Evolutionary conservation across 2,797 vertebrate genomes (phyloP).

Genomic region (Triplophysa bombifrons): DNA sequence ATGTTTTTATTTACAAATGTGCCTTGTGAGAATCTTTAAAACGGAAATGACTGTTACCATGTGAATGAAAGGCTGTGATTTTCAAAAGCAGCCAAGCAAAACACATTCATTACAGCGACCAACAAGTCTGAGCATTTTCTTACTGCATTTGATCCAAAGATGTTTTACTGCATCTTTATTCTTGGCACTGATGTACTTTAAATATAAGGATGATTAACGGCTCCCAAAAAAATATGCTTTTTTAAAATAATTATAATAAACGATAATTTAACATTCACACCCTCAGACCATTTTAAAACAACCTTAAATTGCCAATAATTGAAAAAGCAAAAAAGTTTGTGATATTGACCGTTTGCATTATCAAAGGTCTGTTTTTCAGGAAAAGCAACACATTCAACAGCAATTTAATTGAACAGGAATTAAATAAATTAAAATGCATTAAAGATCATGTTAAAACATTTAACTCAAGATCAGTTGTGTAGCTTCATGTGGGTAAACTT

Average conservation of each 20-base stretch:
- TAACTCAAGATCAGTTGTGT: too few species aligned
- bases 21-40: background rate
- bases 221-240: background rate
- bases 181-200: constrained; percentile 1
- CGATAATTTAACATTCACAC: background rate
- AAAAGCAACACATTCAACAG: too few species aligned
- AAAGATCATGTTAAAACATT: too few species aligned
- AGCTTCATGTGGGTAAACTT: too few species aligned
- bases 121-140: constrained; percentile 29
- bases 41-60: background rate
- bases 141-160: background rate
- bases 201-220: background rate
- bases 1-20: background rate
- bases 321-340: background rate
- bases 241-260: background rate
- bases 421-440: too few species aligned
- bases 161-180: background rate
- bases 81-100: constrained; percentile 22
- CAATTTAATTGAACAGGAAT: too few species aligned
- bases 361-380: background rate
- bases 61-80: constrained; percentile 12
- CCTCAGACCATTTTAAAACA: background rate
- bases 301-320: background rate
- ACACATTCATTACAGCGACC: constrained; percentile 19
- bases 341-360: background rate